phyloP scores from a whole-genome alignment of 2,113 vertebrate species.

The Gymnorhina tibicen region DNA sequence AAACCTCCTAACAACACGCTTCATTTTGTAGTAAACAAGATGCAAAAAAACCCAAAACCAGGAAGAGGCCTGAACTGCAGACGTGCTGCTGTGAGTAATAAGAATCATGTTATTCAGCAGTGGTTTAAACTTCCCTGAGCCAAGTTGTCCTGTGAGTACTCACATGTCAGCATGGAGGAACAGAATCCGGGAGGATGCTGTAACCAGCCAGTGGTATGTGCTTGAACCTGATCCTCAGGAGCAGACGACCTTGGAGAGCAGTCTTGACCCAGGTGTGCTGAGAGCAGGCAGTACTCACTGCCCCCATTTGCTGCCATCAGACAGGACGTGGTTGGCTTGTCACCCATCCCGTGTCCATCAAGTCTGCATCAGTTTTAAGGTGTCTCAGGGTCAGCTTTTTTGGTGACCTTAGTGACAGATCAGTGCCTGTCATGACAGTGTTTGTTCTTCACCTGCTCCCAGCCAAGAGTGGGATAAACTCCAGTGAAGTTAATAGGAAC shows the following conservation, averaged over 20 bases:
- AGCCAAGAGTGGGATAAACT: neutral
- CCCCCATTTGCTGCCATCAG: neutral
- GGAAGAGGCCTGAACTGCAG: neutral
- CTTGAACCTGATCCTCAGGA: neutral
- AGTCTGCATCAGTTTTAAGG: neutral
- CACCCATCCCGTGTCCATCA: too few species aligned
- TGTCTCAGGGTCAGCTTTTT: neutral
- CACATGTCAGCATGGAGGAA: neutral
- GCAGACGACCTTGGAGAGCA: neutral
- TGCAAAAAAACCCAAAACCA: neutral
- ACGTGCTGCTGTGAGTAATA: neutral
- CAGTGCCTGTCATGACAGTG: neutral
- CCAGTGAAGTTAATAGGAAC: neutral
- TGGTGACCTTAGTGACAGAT: neutral
- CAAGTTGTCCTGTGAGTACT: rapidly evolving
- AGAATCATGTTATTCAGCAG: neutral
- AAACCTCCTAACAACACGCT: neutral
- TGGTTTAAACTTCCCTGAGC: neutral
- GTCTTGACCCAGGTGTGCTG: rapidly evolving
- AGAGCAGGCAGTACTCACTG: neutral
- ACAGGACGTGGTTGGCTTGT: rapidly evolving
- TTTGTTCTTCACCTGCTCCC: neutral
- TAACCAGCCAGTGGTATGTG: neutral
- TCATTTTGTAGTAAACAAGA: neutral
- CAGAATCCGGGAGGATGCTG: neutral